A percentile compares a stretch with the other conserved stretches of the same genome.
Conservation (phyloP, 2,888 invertebrate species). For the Perithous albicinctus region DNA sequence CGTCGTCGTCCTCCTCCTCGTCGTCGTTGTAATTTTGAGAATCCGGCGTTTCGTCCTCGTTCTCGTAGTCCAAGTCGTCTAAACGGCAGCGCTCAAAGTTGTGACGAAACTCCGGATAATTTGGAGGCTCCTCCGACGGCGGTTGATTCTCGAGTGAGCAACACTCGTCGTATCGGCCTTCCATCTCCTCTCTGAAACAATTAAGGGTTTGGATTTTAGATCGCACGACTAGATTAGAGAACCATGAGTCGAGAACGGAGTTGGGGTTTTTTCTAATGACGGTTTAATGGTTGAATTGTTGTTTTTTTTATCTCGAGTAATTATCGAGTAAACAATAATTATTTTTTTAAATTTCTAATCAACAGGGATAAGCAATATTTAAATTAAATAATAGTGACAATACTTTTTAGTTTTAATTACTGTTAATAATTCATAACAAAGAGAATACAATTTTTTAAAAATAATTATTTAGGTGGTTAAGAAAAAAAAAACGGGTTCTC, state of each 20-base stretch:
- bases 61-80: conserved; percentile 25
- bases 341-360: too few relatives aligned
- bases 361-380: too few relatives aligned
- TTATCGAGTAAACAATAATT: too few relatives aligned
- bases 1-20: too few relatives aligned
- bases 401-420: too few relatives aligned
- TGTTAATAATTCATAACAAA: too few relatives aligned
- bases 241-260: background rate
- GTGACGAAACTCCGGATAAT: conserved; percentile 36
- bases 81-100: conserved; percentile 13
- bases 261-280: background rate
- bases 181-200: conserved; percentile 58
- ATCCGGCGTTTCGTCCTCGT: conserved; percentile 4
- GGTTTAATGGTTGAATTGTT: too few relatives aligned
- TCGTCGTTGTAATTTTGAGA: conserved; percentile 6
- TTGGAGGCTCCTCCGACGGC: conserved; percentile 4
- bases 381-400: too few relatives aligned
- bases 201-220: background rate
- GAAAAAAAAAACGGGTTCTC: too few relatives aligned
- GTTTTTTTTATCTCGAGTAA: too few relatives aligned
- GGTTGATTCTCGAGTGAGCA: conserved; percentile 9
- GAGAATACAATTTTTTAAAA: too few relatives aligned
- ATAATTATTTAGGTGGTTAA: too few relatives aligned
- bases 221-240: background rate
- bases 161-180: conserved; percentile 55